Percentiles rank a stretch among this genome's conserved stretches.
phyloP scores from a whole-genome alignment of 2,888 invertebrate genomes.

The Diaperis boleti region DNA sequence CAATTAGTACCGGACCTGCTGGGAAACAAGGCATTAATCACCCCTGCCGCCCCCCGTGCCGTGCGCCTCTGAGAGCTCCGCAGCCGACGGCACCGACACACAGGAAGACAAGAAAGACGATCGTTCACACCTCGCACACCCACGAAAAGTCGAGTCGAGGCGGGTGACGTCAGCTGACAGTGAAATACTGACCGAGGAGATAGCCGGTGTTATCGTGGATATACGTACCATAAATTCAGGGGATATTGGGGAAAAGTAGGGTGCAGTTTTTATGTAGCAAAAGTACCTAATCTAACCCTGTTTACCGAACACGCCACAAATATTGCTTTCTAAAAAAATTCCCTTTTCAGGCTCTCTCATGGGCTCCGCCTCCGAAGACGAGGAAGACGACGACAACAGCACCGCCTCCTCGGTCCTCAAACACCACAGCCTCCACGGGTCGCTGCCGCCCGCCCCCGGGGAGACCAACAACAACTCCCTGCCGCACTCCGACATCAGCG shows the following conservation, averaged over 20 bases:
- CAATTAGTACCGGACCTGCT: conserved; percentile 65
- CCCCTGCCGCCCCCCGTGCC: conserved; percentile 36
- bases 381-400: conserved; percentile 85
- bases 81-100: conserved; percentile 4
- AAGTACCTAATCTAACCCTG: no score
- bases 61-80: background rate
- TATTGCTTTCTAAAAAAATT: no score
- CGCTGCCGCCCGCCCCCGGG: conserved; percentile 67
- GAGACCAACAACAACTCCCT: conserved; percentile 70
- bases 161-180: conserved; percentile 5
- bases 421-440: conserved; percentile 69
- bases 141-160: conserved; percentile 29
- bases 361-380: conserved; percentile 90
- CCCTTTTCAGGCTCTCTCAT: conserved; percentile 84
- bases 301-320: no score
- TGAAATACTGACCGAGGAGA: no score
- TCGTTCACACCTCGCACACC: conserved; percentile 42
- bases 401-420: conserved; percentile 69
- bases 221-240: no score
- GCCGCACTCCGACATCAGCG: conserved; percentile 67
- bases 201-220: no score
- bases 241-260: no score
- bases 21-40: conserved; percentile 64
- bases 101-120: conserved; percentile 31
- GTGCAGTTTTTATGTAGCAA: no score